A percentile compares a stretch with the other conserved stretches of the same genome.
Evolutionary conservation across 2,888 invertebrate genomes (phyloP).

Genomic region (Heliothis peltigera): DNA sequence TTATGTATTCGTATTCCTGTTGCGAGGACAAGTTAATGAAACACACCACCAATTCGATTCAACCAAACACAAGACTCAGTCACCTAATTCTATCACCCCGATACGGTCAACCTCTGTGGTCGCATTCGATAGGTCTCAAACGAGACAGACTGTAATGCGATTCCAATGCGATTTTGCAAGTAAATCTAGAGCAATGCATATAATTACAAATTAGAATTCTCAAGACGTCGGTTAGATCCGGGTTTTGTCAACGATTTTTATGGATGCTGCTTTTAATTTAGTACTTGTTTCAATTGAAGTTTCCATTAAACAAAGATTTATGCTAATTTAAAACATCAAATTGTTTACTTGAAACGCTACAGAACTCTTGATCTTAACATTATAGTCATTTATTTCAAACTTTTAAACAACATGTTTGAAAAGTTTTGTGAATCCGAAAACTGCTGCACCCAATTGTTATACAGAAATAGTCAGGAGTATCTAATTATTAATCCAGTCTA

Average conservation of each 20-base stretch:
- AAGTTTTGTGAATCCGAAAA: no score
- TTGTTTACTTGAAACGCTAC: no score
- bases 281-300: background rate
- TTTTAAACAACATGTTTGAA: no score
- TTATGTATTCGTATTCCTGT: no score
- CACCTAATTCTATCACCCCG: slow-evolving; percentile 17
- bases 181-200: slow-evolving; percentile 46
- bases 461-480: no score
- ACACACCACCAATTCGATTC: slow-evolving; percentile 25
- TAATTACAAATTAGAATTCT: slow-evolving; percentile 38
- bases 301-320: no score
- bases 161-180: slow-evolving; percentile 46
- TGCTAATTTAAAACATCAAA: no score
- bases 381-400: no score
- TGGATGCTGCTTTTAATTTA: slow-evolving; percentile 1
- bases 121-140: slow-evolving; percentile 23
- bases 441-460: no score
- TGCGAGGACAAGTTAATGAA: slow-evolving; percentile 13
- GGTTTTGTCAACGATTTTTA: slow-evolving; percentile 23
- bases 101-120: slow-evolving; percentile 49
- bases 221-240: slow-evolving; percentile 22
- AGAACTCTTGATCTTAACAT: no score
- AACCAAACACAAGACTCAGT: slow-evolving; percentile 7
- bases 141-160: slow-evolving; percentile 45
- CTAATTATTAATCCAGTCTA: no score